Evolutionary conservation across 2,113 vertebrate species (phyloP).

Genomic region (Calidris pugnax): DNA sequence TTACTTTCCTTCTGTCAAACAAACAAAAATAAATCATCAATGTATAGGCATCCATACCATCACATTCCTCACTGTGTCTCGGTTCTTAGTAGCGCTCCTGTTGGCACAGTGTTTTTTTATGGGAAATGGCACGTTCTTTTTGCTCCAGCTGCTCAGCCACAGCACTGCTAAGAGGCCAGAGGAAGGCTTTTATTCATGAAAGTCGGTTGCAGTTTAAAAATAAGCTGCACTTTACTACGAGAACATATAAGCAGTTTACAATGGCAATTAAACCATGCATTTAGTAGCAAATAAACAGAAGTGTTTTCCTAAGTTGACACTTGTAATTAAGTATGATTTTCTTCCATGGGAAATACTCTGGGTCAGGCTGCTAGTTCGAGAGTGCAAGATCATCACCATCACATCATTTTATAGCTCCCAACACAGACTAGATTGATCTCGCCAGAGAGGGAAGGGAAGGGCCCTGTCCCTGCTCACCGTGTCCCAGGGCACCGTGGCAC

Average conservation of each 20-base stretch:
- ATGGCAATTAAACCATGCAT: neutral
- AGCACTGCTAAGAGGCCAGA: neutral
- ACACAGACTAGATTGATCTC: neutral
- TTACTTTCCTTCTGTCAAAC: neutral
- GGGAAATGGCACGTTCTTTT: neutral
- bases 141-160: neutral
- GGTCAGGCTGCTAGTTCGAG: neutral
- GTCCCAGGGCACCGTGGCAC: fast-evolving
- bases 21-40: neutral
- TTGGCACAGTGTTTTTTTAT: neutral
- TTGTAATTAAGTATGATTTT: neutral
- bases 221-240: neutral
- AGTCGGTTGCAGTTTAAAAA: neutral
- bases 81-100: neutral
- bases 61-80: neutral
- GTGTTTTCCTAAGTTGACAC: neutral
- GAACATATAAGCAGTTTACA: neutral
- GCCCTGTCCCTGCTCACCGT: no score
- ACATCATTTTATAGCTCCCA: neutral
- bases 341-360: neutral
- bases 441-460: neutral
- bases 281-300: neutral
- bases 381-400: neutral
- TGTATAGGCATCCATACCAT: neutral
- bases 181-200: neutral